phyloP scores from a whole-genome alignment of 2,113 vertebrate species.

The Pongo pygmaeus region DNA sequence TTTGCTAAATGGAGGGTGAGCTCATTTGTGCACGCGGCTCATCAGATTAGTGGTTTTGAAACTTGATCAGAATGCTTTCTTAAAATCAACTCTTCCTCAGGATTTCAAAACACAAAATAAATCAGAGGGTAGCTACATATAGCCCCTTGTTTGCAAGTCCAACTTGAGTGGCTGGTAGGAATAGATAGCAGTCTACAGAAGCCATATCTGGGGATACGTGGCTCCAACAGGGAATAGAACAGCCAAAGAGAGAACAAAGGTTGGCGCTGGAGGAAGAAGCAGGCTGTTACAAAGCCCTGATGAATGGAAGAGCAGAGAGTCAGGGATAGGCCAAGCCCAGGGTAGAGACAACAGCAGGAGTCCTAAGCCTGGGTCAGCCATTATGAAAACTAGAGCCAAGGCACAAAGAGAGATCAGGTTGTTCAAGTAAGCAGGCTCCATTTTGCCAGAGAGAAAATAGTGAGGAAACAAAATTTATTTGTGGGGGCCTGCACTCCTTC shows the following conservation, averaged over 20 bases:
- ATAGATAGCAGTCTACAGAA: not conserved
- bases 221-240: not conserved
- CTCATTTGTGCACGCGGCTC: not conserved
- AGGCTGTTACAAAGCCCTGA: not conserved
- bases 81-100: not conserved
- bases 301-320: not conserved
- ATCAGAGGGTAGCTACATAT: not conserved
- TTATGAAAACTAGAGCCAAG: not conserved
- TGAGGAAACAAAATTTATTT: not conserved
- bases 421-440: not conserved
- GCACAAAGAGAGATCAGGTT: not conserved
- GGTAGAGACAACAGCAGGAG: not conserved
- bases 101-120: not conserved
- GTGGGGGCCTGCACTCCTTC: not conserved
- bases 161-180: not conserved
- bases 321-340: not conserved
- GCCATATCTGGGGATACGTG: not conserved
- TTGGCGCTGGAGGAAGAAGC: fast-evolving
- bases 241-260: not conserved
- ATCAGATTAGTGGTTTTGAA: not conserved
- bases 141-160: not conserved
- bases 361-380: not conserved
- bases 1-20: not conserved
- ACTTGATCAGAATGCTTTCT: not conserved
- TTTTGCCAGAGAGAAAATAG: not conserved